Base-by-base conservation (phyloP, 2,797 vertebrate genomes). In the Esox masquinongy region DNA sequence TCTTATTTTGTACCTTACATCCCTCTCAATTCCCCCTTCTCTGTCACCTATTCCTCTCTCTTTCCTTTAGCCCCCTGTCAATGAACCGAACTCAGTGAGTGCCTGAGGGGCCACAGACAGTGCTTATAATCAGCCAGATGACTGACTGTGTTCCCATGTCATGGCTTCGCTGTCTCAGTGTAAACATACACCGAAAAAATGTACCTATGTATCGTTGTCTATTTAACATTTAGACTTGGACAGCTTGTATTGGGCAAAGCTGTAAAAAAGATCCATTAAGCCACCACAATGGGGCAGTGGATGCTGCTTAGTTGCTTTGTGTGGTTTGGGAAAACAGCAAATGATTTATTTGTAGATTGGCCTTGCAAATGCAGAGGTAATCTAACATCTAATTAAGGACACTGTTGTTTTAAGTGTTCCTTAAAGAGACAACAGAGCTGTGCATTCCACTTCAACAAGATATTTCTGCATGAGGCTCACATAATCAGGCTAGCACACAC, bases 11-110 rank as follows among this genome's bases (percentile, higher is more conserved):
- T 36, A 34, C 84, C 74, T 39, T 9, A 61, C 12, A 16, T 29
- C 22, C 68, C 82, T 29, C 26, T 11, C n/a, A 24, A 6, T 12
- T 24, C 26, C 31, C 75, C 74, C 74, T 24, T 17, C 72, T 64
- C 22, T 15, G 34, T 73, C 51, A 56, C 84, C 74, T 80, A 5
- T 83, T 74, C 70, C 66, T 70, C 79, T 82, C 81, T 82, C 69
- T 70, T 79, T 73, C 79, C 56, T 36, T 12, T 19, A 36, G n/a
- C 26, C 19, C 43, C 66, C 34, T 39, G 15, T 59, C 29, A 31
- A 24, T 43, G n/a, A 39, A 15, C 68, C 19, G 3, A 43, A 24
- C 47, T 61, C 34, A 34, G 8, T 9, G 22, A 53, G 16, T 51
- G 49, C 16, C 56, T 24, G 56, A 24, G 56, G 50, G 31, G 26